Evolutionary conservation across 2,797 vertebrate species (phyloP).

Genomic region (Serranus cabrilla): DNA sequence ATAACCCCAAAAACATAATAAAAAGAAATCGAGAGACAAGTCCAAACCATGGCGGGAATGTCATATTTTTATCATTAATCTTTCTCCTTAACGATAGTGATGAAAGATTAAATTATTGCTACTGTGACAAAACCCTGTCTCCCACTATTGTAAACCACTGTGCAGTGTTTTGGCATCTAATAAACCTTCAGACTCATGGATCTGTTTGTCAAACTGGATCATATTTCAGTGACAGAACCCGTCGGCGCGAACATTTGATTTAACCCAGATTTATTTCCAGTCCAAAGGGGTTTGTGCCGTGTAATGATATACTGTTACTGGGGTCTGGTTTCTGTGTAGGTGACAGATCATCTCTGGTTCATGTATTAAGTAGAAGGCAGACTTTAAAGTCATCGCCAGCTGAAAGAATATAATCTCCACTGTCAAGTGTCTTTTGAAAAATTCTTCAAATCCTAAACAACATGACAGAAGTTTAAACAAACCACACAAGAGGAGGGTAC

Average conservation of each 20-base stretch:
- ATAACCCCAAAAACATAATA: too few species aligned
- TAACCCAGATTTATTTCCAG: not conserved
- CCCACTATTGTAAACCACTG: not conserved
- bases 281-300: not conserved
- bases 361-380: not conserved
- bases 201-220: not conserved
- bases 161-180: not conserved
- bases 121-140: not conserved
- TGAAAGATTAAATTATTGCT: not conserved
- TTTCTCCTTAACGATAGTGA: not conserved
- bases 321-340: not conserved
- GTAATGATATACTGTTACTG: not conserved
- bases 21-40: too few species aligned
- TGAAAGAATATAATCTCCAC: slow-evolving; percentile 17
- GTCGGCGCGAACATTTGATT: not conserved
- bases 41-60: too few species aligned
- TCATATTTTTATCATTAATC: too few species aligned
- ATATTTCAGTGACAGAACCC: not conserved
- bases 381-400: slow-evolving; percentile 7
- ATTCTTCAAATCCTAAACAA: slow-evolving; percentile 9
- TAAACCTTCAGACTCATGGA: not conserved
- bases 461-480: slow-evolving; percentile 43
- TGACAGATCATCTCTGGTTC: slow-evolving; percentile 2
- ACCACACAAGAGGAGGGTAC: slow-evolving; percentile 24
- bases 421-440: slow-evolving; percentile 18